Conservation (phyloP, 2,797 vertebrate species). For the Vipera ursinii region DNA sequence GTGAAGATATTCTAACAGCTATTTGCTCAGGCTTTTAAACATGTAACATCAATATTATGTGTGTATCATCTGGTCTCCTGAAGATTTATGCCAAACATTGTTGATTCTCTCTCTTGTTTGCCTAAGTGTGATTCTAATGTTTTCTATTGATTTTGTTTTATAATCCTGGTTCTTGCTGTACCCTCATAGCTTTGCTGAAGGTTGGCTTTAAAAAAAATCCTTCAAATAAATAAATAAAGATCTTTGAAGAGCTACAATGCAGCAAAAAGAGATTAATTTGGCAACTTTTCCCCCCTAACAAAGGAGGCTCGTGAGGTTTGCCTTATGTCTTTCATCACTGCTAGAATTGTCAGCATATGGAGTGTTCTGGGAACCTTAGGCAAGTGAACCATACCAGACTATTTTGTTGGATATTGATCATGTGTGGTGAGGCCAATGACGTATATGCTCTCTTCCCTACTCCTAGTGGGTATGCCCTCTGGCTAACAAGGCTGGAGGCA, state of each 20-base stretch:
- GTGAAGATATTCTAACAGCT: neutral
- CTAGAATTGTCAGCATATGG: neutral
- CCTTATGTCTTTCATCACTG: neutral
- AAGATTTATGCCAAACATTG: neutral
- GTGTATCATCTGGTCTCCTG: neutral
- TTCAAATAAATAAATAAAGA: conserved; percentile 11
- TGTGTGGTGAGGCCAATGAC: neutral
- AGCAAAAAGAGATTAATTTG: neutral
- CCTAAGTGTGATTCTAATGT: neutral
- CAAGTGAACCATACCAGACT: neutral
- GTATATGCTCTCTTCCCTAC: neutral
- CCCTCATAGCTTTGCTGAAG: neutral
- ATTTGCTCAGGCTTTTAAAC: neutral
- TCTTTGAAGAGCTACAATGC: neutral
- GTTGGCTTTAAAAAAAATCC: neutral
- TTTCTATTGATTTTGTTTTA: conserved; percentile 1
- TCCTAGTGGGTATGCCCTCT: conserved; percentile 1
- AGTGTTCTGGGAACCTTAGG: neutral
- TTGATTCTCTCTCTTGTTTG: neutral
- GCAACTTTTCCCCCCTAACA: neutral
- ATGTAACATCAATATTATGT: neutral
- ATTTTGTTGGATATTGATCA: conserved; percentile 3
- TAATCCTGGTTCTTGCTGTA: neutral
- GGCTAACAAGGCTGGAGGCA: conserved; percentile 14
- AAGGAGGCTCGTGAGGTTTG: neutral